Conservation (phyloP, 2,797 vertebrate species). For the Lacerta viridis region DNA sequence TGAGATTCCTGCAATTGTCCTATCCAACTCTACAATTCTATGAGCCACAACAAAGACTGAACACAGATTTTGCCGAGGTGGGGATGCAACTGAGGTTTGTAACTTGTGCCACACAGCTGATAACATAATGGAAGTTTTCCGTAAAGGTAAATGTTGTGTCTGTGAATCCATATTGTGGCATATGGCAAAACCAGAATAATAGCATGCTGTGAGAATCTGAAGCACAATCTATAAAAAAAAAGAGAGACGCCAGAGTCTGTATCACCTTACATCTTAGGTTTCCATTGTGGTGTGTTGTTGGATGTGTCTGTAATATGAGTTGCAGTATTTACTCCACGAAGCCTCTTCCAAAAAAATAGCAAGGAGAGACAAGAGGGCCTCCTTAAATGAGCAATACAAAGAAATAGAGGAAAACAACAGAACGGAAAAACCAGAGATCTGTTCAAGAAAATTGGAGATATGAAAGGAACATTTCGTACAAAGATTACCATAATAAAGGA, state of each 20-base stretch:
- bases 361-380: too few species aligned
- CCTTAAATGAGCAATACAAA: too few species aligned
- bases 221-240: background rate
- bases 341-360: too few species aligned
- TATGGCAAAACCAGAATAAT: slow-evolving; percentile 5
- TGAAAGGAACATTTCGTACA: too few species aligned
- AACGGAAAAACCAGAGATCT: too few species aligned
- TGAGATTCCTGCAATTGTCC: too few species aligned
- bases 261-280: background rate
- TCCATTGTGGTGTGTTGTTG: background rate
- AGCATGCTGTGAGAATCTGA: background rate
- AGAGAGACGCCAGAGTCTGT: background rate
- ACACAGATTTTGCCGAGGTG: slow-evolving; percentile 19
- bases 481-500: too few species aligned
- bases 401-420: too few species aligned
- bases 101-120: slow-evolving; percentile 6
- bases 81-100: background rate
- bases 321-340: background rate
- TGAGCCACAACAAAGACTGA: slow-evolving; percentile 1
- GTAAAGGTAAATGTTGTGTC: background rate
- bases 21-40: too few species aligned
- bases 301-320: background rate
- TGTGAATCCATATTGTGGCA: slow-evolving; percentile 5
- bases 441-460: too few species aligned
- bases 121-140: background rate